These are phyloP conservation scores for Styela clava DNA, from an alignment of 23 tunicate species.

Conservation along the genomic window DNA sequence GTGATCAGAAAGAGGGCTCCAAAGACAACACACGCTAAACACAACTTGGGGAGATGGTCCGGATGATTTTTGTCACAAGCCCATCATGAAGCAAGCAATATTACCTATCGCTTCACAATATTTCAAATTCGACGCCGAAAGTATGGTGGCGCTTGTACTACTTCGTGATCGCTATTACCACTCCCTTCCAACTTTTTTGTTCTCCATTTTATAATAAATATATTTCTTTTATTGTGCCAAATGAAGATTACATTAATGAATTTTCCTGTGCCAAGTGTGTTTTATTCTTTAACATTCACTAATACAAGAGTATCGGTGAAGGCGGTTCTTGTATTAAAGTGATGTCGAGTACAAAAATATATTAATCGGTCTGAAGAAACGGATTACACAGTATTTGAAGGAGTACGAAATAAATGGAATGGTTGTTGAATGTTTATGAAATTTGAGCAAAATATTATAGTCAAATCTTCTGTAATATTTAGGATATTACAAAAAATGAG, in stretches of 20 bases:
- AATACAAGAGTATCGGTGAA: background rate
- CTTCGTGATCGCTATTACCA: too few relatives aligned
- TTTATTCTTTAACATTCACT: background rate
- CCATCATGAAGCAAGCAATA: too few relatives aligned
- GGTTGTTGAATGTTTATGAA: background rate
- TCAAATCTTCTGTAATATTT: too few relatives aligned
- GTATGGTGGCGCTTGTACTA: too few relatives aligned
- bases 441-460: background rate
- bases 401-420: background rate
- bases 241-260: background rate
- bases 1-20: conserved; percentile 8
- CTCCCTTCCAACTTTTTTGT: too few relatives aligned
- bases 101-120: too few relatives aligned
- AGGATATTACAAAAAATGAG: background rate
- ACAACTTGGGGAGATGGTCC: conserved; percentile 10
- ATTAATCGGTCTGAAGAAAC: background rate
- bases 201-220: too few relatives aligned
- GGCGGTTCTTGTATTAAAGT: background rate
- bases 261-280: too few relatives aligned
- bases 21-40: background rate
- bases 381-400: background rate
- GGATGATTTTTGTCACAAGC: conserved; percentile 8
- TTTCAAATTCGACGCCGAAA: too few relatives aligned
- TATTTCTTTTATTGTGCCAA: background rate
- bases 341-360: background rate